Base-by-base conservation (phyloP, 2,113 vertebrate species). In the Neogale vison region DNA sequence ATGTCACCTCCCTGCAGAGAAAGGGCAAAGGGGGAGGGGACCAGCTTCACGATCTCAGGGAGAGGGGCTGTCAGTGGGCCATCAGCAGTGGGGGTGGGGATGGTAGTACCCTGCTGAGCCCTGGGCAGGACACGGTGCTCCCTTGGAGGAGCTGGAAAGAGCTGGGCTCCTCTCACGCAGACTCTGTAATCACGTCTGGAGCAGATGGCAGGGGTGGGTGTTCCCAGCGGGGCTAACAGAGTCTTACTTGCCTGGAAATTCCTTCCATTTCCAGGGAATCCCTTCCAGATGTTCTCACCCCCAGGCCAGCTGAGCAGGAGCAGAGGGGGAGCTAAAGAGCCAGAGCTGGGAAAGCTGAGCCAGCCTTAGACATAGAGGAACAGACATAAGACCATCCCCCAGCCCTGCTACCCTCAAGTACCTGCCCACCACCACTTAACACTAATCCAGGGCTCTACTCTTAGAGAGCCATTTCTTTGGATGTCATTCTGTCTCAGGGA, bases 281-380 rank as follows among this genome's bases (percentile, higher is more conserved):
- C 98, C 90, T 94, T 94, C 97, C 97, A 98, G 97, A 97, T 98
- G 97, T 98, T 98, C 92, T 96, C 90, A 82, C 87, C 88, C 88
- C 91, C 96, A 85, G 84, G 69, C 74, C 3, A 26, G n/a, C 81
- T 92, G 90, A 84, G 83, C 26, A 45, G 59, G 65, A 95, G 42
- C 42, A 39, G 6, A 17, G 15, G 21, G 63, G 79, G 67, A 93
- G 52, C 69, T 34, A 10, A 88, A 80, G 24, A 95, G 84, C 52
- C 12, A 23, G 26, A 17, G 61, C 80, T 47, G 36, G 36, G 50
- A 39, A 52, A 83, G 82, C 84, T 39, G 55, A 96, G 83, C 57
- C 77, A 65, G 61, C 29, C 39, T 61, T 36, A 9, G 1, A 57
- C 26, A 31, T 1, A 45, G 26, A 74, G 77, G 79, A 79, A 29